These are phyloP conservation scores for Mungos mungo DNA, from an alignment of 2,113 vertebrate genomes.

Conservation along the genomic window DNA sequence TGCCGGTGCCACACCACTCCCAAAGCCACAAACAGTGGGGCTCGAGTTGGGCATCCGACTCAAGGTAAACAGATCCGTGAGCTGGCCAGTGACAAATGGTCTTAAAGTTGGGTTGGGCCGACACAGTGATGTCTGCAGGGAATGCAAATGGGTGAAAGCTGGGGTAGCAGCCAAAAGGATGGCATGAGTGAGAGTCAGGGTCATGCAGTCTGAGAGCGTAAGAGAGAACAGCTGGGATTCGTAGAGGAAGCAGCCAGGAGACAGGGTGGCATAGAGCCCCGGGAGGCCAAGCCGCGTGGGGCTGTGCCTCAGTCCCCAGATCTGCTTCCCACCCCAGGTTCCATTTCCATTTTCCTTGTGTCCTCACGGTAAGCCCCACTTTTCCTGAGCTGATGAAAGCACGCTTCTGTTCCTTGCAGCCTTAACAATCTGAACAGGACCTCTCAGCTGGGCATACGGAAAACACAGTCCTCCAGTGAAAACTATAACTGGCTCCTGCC, in stretches of 20 bases:
- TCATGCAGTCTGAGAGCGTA: background rate
- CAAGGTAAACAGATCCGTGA: background rate
- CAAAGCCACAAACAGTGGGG: too few relatives aligned
- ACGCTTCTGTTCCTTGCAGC: background rate
- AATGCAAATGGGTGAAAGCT: background rate
- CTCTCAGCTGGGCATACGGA: background rate
- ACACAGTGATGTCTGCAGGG: background rate
- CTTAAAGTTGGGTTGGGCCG: background rate
- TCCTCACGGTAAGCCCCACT: background rate
- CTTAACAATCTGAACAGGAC: background rate
- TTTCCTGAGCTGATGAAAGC: background rate
- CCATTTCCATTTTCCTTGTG: background rate
- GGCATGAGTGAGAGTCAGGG: background rate
- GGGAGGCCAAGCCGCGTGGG: rapidly evolving
- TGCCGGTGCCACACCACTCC: too few relatives aligned
- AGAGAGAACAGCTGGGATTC: background rate
- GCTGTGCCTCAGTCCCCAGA: rapidly evolving
- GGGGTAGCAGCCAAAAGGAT: background rate
- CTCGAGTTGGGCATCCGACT: background rate
- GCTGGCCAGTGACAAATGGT: background rate
- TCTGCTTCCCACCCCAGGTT: rapidly evolving
- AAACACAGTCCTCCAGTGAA: background rate
- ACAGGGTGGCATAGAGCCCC: rapidly evolving
- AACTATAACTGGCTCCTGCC: background rate
- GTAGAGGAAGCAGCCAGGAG: background rate